These are phyloP conservation scores for Caenorhabditis sp. DNA, from an alignment of 2,888 invertebrate species.

Conservation along the genomic window DNA sequence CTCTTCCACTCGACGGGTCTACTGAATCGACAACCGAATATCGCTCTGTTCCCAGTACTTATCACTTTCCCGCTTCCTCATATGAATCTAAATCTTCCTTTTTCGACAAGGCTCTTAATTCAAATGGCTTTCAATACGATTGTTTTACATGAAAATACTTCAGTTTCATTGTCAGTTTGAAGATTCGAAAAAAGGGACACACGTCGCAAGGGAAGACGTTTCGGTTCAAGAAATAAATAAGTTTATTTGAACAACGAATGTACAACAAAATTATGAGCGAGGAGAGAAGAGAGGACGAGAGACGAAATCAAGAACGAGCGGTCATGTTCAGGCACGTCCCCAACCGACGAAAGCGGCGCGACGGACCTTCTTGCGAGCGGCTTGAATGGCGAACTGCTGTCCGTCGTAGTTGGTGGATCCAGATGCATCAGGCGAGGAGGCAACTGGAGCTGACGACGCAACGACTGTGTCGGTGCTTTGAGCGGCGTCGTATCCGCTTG, in stretches of 20 bases:
- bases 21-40: slow-evolving; percentile 41
- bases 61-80: slow-evolving; percentile 21
- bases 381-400: slow-evolving; percentile 52
- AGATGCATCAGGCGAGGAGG: slow-evolving; percentile 38
- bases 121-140: slow-evolving; percentile 47
- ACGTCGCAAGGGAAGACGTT: too few species aligned
- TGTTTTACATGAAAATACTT: too few species aligned
- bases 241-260: slow-evolving; percentile 65
- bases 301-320: slow-evolving; percentile 17
- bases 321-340: slow-evolving; percentile 47
- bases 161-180: too few species aligned
- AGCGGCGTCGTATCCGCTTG: slow-evolving; percentile 49
- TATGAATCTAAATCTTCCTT: slow-evolving; percentile 17
- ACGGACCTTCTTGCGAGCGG: slow-evolving; percentile 54
- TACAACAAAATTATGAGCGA: slow-evolving; percentile 56
- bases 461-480: slow-evolving; percentile 45
- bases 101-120: slow-evolving; percentile 42
- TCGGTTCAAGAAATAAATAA: slow-evolving; percentile 60
- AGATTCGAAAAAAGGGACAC: too few species aligned
- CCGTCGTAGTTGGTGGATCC: slow-evolving; percentile 52
- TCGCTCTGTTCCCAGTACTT: slow-evolving; percentile 31
- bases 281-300: slow-evolving; percentile 15
- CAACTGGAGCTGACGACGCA: slow-evolving; percentile 47
- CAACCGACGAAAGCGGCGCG: slow-evolving; percentile 62
- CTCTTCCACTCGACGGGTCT: slow-evolving; percentile 37